phyloP scores from a whole-genome alignment of 1,140 invertebrate genomes.

The Chelonus insularis region DNA sequence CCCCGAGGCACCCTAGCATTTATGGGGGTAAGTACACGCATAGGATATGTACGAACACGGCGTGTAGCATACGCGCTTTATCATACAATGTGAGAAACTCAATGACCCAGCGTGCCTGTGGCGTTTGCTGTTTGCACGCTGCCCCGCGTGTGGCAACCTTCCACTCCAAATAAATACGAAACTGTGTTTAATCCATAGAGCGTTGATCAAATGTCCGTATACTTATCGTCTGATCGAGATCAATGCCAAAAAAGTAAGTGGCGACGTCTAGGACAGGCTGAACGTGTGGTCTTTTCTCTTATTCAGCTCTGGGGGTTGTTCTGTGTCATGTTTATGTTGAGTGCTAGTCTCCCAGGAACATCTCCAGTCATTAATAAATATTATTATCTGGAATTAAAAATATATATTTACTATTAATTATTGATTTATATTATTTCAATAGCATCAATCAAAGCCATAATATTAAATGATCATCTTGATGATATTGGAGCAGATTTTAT shows the following conservation, averaged over 20 bases:
- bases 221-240: conserved; percentile 2
- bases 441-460: no score
- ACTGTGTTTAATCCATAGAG: conserved; percentile 3
- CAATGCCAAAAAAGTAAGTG: neutral
- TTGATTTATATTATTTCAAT: no score
- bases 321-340: no score
- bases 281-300: no score
- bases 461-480: no score
- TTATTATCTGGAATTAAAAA: no score
- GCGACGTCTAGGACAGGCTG: no score
- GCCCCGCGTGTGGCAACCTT: conserved; percentile 12
- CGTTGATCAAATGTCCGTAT: neutral
- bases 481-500: no score
- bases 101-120: conserved; percentile 23
- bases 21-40: conserved; percentile 8
- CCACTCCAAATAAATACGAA: conserved; percentile 11
- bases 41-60: neutral
- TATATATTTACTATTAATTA: no score
- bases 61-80: conserved; percentile 2
- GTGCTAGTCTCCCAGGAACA: no score
- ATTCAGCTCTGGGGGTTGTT: no score
- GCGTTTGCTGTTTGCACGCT: conserved; percentile 12
- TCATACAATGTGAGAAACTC: conserved; percentile 19
- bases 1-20: neutral
- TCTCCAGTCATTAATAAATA: no score